These are phyloP conservation scores for Tribolium castaneum DNA, from an alignment of 1,140 invertebrate species.

Conservation along the genomic window DNA sequence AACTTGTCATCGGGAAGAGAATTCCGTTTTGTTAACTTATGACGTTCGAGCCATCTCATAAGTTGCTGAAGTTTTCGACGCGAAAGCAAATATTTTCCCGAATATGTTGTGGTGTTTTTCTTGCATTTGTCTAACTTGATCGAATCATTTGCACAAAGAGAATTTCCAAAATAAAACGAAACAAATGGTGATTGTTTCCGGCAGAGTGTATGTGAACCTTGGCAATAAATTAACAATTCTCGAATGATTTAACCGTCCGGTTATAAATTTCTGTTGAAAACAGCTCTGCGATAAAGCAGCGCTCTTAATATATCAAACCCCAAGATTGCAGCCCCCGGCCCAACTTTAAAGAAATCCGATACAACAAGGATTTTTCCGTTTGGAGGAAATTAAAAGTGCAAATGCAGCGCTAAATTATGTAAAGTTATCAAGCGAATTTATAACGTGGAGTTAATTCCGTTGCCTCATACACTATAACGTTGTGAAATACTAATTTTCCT, in stretches of 20 bases:
- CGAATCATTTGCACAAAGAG: not conserved
- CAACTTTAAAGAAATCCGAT: not conserved
- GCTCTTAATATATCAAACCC: slow-evolving; percentile 35
- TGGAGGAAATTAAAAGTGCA: not conserved
- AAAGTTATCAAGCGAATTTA: slow-evolving; percentile 29
- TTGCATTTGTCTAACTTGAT: not conserved
- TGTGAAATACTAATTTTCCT: slow-evolving; percentile 30
- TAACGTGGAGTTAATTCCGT: slow-evolving; percentile 4
- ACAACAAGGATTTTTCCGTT: not conserved
- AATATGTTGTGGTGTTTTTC: not conserved
- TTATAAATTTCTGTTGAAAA: slow-evolving; percentile 27
- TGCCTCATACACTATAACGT: slow-evolving; percentile 19
- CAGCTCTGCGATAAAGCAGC: slow-evolving; percentile 7
- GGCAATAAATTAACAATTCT: slow-evolving; percentile 22
- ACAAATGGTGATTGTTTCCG: not conserved
- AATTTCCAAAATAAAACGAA: not conserved
- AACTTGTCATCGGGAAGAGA: not conserved
- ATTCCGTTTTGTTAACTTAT: not conserved
- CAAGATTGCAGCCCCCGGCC: slow-evolving; percentile 2
- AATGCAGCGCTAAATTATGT: slow-evolving; percentile 19
- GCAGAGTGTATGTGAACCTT: not conserved
- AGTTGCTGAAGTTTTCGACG: not conserved
- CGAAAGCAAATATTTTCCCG: not conserved
- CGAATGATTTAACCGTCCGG: slow-evolving; percentile 24
- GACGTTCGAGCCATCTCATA: not conserved